phyloP scores from a whole-genome alignment of 2,113 vertebrate genomes.

The Melanostigma gelatinosum region DNA sequence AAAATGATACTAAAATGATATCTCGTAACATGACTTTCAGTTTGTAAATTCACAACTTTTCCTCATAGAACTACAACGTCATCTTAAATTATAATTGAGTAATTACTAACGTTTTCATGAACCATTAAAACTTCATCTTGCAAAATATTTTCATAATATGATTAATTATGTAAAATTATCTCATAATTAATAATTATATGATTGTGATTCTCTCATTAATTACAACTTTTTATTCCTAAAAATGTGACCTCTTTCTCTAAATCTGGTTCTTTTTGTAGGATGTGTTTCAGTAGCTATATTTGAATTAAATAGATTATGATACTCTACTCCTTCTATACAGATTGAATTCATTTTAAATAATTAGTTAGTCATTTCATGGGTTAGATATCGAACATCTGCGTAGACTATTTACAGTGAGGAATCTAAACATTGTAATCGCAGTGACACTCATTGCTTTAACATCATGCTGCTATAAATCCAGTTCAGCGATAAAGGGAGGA shows the following conservation, averaged over 20 bases:
- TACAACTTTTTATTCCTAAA: not conserved
- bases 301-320: conserved; percentile 4
- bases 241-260: not conserved
- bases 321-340: conserved; percentile 15
- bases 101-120: not conserved
- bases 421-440: conserved; percentile 2
- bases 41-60: not conserved
- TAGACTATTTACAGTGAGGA: conserved; percentile 37
- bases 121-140: not conserved
- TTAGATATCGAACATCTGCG: conserved; percentile 12
- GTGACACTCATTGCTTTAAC: not conserved
- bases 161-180: not conserved
- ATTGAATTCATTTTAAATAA: conserved; percentile 19
- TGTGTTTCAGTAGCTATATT: conserved; percentile 2
- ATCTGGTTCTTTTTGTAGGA: not conserved
- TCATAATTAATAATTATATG: not conserved
- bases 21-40: not conserved
- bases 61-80: not conserved
- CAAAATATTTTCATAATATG: not conserved
- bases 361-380: conserved; percentile 10
- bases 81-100: not conserved
- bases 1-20: not conserved
- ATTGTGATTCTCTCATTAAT: not conserved
- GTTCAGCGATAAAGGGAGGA: not conserved
- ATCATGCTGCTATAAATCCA: conserved; percentile 4